These are phyloP conservation scores for Pteropus rufus DNA, from an alignment of 2,797 vertebrate species.

Conservation along the genomic window DNA sequence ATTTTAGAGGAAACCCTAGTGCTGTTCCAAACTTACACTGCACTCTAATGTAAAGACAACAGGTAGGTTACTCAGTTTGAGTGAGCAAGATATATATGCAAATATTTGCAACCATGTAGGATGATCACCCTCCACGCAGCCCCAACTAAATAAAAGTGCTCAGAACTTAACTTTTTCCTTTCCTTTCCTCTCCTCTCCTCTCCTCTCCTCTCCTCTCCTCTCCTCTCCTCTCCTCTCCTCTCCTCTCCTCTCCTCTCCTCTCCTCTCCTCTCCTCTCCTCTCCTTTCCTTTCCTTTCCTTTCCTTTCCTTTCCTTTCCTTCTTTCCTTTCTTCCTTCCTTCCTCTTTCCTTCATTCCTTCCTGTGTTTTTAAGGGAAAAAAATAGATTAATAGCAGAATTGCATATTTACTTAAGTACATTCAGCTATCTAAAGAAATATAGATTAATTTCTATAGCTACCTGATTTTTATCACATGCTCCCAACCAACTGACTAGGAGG, in stretches of 20 bases:
- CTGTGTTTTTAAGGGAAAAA: background rate
- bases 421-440: background rate
- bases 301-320: background rate
- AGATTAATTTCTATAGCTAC: background rate
- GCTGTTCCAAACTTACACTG: background rate
- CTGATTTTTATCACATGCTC: background rate
- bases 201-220: accelerated
- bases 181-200: accelerated
- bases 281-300: accelerated
- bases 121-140: background rate
- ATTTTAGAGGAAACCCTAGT: background rate
- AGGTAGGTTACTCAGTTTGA: background rate
- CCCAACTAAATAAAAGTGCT: background rate
- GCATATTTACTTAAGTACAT: background rate
- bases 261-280: no score
- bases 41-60: background rate
- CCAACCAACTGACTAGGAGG: background rate
- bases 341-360: accelerated
- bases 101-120: background rate
- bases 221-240: accelerated
- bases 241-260: background rate
- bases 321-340: no score
- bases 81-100: background rate
- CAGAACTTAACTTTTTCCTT: background rate
- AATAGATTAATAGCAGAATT: background rate